A percentile compares a stretch with the other conserved stretches of the same genome.
phyloP scores from a whole-genome alignment of 2,797 vertebrate species.

The Macropus fuliginosus region DNA sequence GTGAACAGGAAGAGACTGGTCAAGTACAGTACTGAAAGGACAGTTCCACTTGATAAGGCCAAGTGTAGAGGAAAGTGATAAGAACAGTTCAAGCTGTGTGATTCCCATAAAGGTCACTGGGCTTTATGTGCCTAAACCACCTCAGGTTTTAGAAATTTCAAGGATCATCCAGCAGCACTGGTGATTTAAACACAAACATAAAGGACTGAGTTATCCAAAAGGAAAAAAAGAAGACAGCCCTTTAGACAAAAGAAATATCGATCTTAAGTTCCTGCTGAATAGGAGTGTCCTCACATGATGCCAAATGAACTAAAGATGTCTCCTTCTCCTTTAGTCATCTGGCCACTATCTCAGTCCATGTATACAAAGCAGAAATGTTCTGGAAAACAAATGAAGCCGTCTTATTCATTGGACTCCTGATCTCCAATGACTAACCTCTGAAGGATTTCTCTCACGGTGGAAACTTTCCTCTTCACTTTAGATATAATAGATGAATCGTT shows the following conservation, averaged over 20 bases:
- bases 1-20: slow-evolving; percentile 9
- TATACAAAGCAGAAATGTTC: slow-evolving; percentile 22
- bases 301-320: background rate
- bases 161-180: background rate
- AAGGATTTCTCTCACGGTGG: slow-evolving; percentile 44
- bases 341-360: background rate
- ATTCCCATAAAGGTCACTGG: slow-evolving; percentile 43
- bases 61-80: slow-evolving; percentile 23
- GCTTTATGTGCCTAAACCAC: slow-evolving; percentile 27
- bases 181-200: slow-evolving; percentile 18
- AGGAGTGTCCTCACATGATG: background rate
- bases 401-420: slow-evolving; percentile 54
- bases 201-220: slow-evolving; percentile 13
- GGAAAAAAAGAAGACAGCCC: background rate
- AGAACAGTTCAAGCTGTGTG: slow-evolving; percentile 1
- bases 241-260: background rate
- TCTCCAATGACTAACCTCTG: slow-evolving; percentile 48
- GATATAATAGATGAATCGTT: slow-evolving; percentile 8
- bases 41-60: slow-evolving; percentile 9
- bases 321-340: background rate
- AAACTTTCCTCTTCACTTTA: slow-evolving; percentile 38
- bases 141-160: slow-evolving; percentile 18
- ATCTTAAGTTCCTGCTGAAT: slow-evolving; percentile 6
- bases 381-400: background rate
- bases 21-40: slow-evolving; percentile 10